Base-by-base conservation (phyloP, 2,888 invertebrate genomes). In the Polylopha cassiicola region DNA sequence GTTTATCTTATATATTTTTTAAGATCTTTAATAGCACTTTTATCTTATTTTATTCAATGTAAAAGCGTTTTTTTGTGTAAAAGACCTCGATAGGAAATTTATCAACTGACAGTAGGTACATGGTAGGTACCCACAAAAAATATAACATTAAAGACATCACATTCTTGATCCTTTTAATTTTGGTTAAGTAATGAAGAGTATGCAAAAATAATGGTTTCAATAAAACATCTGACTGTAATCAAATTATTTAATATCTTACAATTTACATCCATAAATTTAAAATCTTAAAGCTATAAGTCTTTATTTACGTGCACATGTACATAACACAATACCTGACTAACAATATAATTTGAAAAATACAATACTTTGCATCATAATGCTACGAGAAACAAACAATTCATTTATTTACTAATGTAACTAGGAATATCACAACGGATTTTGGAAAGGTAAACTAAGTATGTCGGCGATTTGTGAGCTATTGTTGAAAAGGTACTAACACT, bases 241-340 rank as follows among this genome's bases (percentile, higher is more conserved):
- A 63, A 59, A 58, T 60, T 43, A 43, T 60, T 61, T 58, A 59
- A 51, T 58, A 55, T 53, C 46, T 38, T 51, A 51, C 18, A 44
- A 26, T 34, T 6, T 30, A 28, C 26, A 32, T 32, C 50, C 41
- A 41, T 55, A 53, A 41, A 43, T 44, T 46, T 50, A 46, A 54
- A 54, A 52, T 50, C 58, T 65, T 69, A 68, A 18, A 37, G 43
- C 38, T 58, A 68, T 68, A 58, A 76, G 74, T 75, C 75, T 77
- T 75, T 62, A 73, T 64, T 62, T 65, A 73, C 54, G 73, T 74
- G 73, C 73, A 61, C 57, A 57, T 59, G 57, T 53, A 61, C 50
- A 46, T 43, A 44, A 53, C 55, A 37, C 20, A 36, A 44, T 39
- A 15, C 28, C 27, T 24, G 31, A 44, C 39, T 27, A 36, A 32